Conservation (phyloP, 2,888 invertebrate species). For the Meandrusa payeni region DNA sequence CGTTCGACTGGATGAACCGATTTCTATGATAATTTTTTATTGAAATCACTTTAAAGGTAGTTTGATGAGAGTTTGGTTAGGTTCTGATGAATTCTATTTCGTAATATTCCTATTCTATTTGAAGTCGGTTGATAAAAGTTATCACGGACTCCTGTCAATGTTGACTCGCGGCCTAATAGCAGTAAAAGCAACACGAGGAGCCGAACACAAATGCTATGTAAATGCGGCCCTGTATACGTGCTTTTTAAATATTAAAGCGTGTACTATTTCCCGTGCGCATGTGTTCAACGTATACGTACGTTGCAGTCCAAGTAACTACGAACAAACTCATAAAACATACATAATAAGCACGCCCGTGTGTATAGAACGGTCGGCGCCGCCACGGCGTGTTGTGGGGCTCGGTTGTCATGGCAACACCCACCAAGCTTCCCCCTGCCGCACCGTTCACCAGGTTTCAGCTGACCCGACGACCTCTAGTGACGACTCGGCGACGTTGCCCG, state of each 20-base stretch:
- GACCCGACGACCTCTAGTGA: conserved; percentile 74
- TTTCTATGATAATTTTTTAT: no score
- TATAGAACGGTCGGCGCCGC: conserved; percentile 63
- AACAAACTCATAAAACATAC: conserved; percentile 67
- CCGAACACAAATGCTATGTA: conserved; percentile 23
- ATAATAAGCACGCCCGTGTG: conserved; percentile 45
- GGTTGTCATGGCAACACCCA: conserved; percentile 60
- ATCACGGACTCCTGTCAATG: conserved; percentile 4
- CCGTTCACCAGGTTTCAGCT: conserved; percentile 45
- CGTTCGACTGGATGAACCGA: no score
- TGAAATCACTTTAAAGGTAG: no score
- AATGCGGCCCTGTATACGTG: conserved; percentile 35
- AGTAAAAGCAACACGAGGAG: conserved; percentile 19
- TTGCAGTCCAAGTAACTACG: conserved; percentile 56
- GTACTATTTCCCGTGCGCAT: conserved; percentile 51
- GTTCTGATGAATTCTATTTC: no score
- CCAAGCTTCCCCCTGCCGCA: conserved; percentile 40
- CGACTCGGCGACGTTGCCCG: conserved; percentile 59
- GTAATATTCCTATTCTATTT: no score
- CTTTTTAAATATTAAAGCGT: conserved; percentile 64
- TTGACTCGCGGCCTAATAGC: conserved; percentile 21
- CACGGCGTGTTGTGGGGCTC: conserved; percentile 76
- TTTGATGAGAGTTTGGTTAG: no score
- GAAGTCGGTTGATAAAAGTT: no score
- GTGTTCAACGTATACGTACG: conserved; percentile 42